These are phyloP conservation scores for Kryphioiulus occultus DNA, from an alignment of 2,888 invertebrate species.

Conservation along the genomic window DNA sequence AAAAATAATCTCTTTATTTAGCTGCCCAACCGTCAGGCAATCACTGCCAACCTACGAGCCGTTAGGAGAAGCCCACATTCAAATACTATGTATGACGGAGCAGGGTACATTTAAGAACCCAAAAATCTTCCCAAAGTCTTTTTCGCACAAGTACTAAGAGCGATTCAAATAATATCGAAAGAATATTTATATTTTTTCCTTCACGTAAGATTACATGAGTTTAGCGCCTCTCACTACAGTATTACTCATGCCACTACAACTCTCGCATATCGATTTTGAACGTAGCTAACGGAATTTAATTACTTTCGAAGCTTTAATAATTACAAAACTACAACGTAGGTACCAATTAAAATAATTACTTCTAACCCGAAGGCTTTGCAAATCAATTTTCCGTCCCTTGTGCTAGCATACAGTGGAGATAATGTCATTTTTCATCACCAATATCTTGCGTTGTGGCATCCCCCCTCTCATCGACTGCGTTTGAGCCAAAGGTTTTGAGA, in stretches of 20 bases:
- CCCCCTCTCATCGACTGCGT: not conserved
- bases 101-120: too few species aligned
- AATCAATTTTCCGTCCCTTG: not conserved
- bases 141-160: too few species aligned
- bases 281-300: not conserved
- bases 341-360: not conserved
- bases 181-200: too few species aligned
- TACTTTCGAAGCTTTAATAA: slow-evolving; percentile 27
- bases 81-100: too few species aligned
- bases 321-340: not conserved
- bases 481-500: not conserved
- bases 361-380: not conserved
- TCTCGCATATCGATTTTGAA: not conserved
- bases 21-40: too few species aligned
- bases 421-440: not conserved
- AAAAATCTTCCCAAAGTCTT: too few species aligned
- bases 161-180: too few species aligned
- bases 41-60: too few species aligned
- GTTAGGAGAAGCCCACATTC: too few species aligned
- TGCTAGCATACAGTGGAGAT: not conserved
- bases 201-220: not conserved
- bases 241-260: not conserved
- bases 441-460: not conserved
- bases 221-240: not conserved
- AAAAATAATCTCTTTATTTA: too few species aligned